Conservation (phyloP, 2,797 vertebrate genomes). For the Botia almorhae region DNA sequence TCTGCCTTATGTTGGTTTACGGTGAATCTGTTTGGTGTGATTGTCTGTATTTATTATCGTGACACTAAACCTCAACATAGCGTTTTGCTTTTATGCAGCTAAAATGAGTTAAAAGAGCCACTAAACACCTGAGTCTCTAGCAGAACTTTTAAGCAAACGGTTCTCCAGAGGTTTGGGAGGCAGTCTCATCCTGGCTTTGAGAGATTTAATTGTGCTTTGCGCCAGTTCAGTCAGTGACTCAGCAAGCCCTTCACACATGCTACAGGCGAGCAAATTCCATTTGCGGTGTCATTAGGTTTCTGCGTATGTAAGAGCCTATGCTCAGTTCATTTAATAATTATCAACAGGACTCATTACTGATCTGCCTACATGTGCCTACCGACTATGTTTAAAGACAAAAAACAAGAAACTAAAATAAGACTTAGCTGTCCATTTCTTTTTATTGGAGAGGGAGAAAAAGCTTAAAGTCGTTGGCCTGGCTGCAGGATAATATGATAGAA, state of each 20-base stretch:
- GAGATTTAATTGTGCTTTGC: constrained; percentile 47
- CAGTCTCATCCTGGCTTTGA: constrained; percentile 47
- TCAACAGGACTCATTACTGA: constrained; percentile 65
- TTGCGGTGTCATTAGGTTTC: constrained; percentile 72
- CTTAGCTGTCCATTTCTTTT: constrained; percentile 58
- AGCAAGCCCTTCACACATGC: constrained; percentile 58
- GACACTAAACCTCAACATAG: constrained; percentile 43
- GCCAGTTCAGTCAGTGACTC: constrained; percentile 61
- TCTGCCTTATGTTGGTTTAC: constrained; percentile 27
- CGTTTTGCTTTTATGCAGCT: constrained; percentile 51
- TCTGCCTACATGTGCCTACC: constrained; percentile 58
- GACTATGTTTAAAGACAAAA: constrained; percentile 63
- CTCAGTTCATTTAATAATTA: constrained; percentile 76
- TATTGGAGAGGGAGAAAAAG: constrained; percentile 36
- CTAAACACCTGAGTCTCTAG: constrained; percentile 53
- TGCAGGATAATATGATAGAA: constrained; percentile 50
- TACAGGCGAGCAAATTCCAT: constrained; percentile 72
- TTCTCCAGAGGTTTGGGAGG: constrained; percentile 44
- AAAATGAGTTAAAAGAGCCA: constrained; percentile 43
- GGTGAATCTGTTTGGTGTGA: constrained; percentile 21
- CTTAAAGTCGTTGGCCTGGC: constrained; percentile 28
- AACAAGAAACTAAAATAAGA: constrained; percentile 40
- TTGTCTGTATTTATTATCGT: constrained; percentile 39
- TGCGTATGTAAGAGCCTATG: constrained; percentile 67
- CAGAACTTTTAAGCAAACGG: constrained; percentile 49